A percentile compares a stretch with the other conserved stretches of the same genome.
Conservation (phyloP, 2,888 invertebrate genomes). For the Erpobdella octoculata region DNA sequence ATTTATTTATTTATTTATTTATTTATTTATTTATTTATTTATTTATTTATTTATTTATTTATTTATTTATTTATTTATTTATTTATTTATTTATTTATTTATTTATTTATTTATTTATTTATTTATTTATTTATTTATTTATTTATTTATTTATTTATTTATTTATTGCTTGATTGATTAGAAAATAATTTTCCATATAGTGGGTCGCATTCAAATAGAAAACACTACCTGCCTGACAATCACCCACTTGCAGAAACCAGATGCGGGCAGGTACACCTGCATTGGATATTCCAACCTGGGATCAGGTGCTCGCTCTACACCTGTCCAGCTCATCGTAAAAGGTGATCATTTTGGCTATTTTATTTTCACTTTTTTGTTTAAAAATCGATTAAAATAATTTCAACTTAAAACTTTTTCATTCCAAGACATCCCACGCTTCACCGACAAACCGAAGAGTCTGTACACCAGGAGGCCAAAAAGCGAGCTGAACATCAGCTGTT, state of each 20-base stretch:
- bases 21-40: not conserved
- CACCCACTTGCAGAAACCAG: not conserved
- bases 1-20: not conserved
- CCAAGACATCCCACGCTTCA: not conserved
- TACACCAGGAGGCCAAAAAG: not conserved
- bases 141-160: not conserved
- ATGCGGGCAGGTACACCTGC: constrained; percentile 6
- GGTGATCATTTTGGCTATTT: not conserved
- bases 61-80: not conserved
- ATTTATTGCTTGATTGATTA: not conserved
- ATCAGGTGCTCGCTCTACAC: not conserved
- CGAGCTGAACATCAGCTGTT: not conserved
- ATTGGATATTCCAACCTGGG: not conserved
- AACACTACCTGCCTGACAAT: not conserved
- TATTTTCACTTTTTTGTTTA: not conserved
- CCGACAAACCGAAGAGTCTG: not conserved
- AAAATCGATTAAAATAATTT: no score
- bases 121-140: not conserved
- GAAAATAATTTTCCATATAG: not conserved
- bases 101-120: not conserved
- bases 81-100: not conserved
- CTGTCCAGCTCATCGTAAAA: constrained; percentile 17
- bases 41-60: not conserved
- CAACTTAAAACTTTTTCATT: not conserved
- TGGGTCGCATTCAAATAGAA: not conserved